A percentile compares a stretch with the other conserved stretches of the same genome.
These are phyloP conservation scores for Mesembrinibis cayennensis DNA, from an alignment of 2,113 vertebrate species.

Conservation along the genomic window DNA sequence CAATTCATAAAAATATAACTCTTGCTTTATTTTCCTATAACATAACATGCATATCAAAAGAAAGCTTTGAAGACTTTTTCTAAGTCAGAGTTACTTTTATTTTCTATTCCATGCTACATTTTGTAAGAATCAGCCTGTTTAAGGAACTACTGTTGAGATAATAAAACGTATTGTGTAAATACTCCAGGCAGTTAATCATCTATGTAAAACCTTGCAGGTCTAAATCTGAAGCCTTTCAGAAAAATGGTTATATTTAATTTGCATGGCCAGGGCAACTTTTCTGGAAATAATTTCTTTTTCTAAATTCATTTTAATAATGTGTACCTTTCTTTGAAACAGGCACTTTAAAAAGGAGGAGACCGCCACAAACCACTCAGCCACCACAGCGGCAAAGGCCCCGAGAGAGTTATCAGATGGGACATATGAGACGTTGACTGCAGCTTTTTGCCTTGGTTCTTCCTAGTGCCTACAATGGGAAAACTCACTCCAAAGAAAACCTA, in stretches of 20 bases:
- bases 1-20: neutral
- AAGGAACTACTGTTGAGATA: neutral
- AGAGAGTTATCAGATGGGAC: slow-evolving; percentile 92
- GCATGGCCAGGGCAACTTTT: neutral
- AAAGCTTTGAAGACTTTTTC: neutral
- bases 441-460: slow-evolving; percentile 91
- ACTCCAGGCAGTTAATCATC: neutral
- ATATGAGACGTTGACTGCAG: slow-evolving; percentile 87
- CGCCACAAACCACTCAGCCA: slow-evolving; percentile 84
- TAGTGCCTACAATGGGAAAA: slow-evolving; percentile 97
- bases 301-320: neutral
- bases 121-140: neutral
- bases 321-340: slow-evolving; percentile 71
- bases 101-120: neutral
- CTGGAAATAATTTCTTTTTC: neutral
- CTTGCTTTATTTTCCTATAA: neutral
- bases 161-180: neutral
- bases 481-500: slow-evolving; percentile 97
- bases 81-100: neutral
- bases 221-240: neutral
- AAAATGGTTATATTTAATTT: neutral
- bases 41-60: neutral
- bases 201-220: neutral
- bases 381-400: slow-evolving; percentile 82
- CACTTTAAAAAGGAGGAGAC: slow-evolving; percentile 90